Conservation (phyloP, 2,113 vertebrate genomes). For the Eclectus roratus region DNA sequence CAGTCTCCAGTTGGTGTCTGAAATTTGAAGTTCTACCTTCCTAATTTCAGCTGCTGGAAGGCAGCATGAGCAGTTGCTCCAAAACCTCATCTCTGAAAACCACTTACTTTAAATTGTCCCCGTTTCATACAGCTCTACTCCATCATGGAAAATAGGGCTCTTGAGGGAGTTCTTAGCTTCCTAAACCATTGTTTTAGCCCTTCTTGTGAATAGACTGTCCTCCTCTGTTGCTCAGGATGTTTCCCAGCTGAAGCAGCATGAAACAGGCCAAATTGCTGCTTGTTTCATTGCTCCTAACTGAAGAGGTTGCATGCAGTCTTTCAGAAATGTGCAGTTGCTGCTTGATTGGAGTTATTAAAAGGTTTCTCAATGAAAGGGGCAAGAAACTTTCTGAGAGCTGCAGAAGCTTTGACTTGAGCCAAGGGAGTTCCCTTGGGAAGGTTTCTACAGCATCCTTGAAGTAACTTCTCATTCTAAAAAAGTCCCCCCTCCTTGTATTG, state of each 20-base stretch:
- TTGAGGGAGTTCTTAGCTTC: background rate
- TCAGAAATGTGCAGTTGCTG: background rate
- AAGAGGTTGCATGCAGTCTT: conserved; percentile 38
- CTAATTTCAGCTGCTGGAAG: background rate
- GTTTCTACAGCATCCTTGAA: background rate
- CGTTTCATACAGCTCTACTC: background rate
- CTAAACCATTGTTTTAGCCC: background rate
- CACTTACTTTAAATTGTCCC: background rate
- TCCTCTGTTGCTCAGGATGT: conserved; percentile 26
- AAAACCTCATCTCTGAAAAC: background rate
- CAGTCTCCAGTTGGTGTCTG: background rate
- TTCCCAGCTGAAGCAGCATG: conserved; percentile 62
- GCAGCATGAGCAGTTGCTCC: background rate
- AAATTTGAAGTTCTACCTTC: background rate
- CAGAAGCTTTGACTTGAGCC: background rate
- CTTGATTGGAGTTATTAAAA: background rate
- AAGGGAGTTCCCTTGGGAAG: background rate
- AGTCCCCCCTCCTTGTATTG: background rate
- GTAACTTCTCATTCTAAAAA: background rate
- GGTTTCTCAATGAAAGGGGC: background rate
- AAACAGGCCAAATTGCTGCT: conserved; percentile 18
- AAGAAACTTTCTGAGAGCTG: background rate
- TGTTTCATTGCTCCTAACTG: conserved; percentile 45
- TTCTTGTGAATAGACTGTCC: background rate
- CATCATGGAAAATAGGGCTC: background rate